Percentiles rank a stretch among this genome's conserved stretches.
Conservation (phyloP, 2,113 vertebrate species). For the Pavo muticus region DNA sequence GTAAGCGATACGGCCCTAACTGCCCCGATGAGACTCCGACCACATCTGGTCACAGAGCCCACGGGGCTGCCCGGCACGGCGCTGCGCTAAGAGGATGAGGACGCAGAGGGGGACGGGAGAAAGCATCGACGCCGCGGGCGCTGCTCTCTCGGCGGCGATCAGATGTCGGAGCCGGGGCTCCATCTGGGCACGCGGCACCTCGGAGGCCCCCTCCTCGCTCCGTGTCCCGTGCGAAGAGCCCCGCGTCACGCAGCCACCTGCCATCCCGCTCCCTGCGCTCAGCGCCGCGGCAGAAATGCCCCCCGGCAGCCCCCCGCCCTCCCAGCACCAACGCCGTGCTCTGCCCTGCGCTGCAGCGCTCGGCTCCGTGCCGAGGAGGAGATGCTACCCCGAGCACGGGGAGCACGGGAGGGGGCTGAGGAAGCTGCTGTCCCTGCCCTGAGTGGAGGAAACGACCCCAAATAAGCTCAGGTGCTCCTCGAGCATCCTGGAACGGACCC, state of each 20-base stretch:
- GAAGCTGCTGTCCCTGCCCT: background rate
- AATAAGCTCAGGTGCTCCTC: fast-evolving
- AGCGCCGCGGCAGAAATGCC: background rate
- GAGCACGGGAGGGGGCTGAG: background rate
- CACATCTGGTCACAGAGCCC: conserved; percentile 65
- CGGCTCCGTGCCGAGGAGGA: background rate
- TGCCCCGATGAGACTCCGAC: conserved; percentile 67
- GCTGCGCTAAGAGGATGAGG: conserved; percentile 63
- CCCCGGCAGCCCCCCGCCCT: background rate
- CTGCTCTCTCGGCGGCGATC: background rate
- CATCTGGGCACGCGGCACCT: background rate
- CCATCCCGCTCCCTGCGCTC: background rate
- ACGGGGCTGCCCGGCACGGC: background rate
- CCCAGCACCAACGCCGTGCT: fast-evolving
- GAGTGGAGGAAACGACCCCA: background rate
- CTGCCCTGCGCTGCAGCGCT: background rate
- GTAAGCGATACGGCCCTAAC: conserved; percentile 74
- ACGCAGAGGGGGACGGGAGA: conserved; percentile 33
- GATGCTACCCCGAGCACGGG: fast-evolving
- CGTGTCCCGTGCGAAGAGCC: too few species aligned
- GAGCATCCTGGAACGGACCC: background rate
- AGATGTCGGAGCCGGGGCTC: background rate
- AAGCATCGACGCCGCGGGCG: conserved; percentile 8
- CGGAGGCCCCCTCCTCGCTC: background rate
- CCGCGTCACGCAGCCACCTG: background rate